A percentile compares a stretch with the other conserved stretches of the same genome.
These are phyloP conservation scores for Imbricaverruca yamaguchii DNA, from an alignment of 2,888 invertebrate genomes.

Conservation along the genomic window DNA sequence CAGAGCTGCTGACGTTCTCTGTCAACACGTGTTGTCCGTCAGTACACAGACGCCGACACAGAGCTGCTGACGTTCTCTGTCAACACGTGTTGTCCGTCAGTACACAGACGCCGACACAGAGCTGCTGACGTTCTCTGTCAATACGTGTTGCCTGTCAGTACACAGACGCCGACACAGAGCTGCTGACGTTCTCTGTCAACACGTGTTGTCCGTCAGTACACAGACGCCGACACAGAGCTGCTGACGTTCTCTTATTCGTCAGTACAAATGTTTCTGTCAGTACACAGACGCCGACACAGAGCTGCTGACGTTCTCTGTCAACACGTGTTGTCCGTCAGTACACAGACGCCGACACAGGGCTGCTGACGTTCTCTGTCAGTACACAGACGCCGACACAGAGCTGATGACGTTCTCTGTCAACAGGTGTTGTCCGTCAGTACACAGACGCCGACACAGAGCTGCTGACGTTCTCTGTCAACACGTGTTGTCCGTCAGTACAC, in stretches of 20 bases:
- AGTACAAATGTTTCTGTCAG: no score
- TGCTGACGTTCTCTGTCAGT: no score
- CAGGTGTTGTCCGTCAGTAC: neutral
- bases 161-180: conserved; percentile 56
- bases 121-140: no score
- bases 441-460: conserved; percentile 58
- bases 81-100: no score
- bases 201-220: no score
- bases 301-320: conserved; percentile 66
- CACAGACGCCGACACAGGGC: no score
- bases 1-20: conserved; percentile 71
- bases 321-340: neutral
- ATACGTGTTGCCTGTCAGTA: neutral
- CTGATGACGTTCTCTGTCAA: neutral
- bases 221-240: no score
- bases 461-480: conserved; percentile 62
- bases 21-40: conserved; percentile 31
- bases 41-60: no score
- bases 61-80: no score
- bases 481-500: no score
- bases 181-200: conserved; percentile 65
- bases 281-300: conserved; percentile 54
- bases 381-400: neutral
- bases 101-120: neutral
- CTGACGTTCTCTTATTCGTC: no score